Conservation (phyloP, 2,797 vertebrate genomes). For the Leptatherina wallacei region DNA sequence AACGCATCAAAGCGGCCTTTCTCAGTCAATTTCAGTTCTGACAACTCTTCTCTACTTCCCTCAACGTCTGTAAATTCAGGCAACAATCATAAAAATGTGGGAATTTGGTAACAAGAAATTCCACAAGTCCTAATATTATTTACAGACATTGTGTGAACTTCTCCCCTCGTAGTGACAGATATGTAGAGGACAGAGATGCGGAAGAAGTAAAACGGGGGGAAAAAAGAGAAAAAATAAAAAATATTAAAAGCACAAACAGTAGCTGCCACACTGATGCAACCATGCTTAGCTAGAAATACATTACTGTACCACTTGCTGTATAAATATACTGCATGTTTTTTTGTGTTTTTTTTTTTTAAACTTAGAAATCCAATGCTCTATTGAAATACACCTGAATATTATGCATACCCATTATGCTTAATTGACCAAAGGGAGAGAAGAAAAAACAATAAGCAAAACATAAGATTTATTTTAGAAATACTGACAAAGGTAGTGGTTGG, state of each 20-base stretch:
- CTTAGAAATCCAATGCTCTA: constrained; percentile 79
- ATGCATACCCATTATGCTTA: constrained; percentile 78
- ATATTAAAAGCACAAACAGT: constrained; percentile 78
- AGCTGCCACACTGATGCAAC: constrained; percentile 83
- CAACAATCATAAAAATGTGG: constrained; percentile 13
- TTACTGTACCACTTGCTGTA: constrained; percentile 81
- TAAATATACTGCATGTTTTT: constrained; percentile 82
- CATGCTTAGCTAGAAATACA: constrained; percentile 84
- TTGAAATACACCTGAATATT: constrained; percentile 81
- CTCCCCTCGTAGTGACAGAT: constrained; percentile 36
- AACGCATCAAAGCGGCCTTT: not conserved
- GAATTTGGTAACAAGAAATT: constrained; percentile 28
- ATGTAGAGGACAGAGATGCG: constrained; percentile 58
- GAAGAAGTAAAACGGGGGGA: constrained; percentile 32
- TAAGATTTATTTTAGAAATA: constrained; percentile 67
- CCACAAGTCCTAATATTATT: constrained; percentile 20
- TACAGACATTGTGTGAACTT: constrained; percentile 43
- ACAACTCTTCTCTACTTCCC: constrained; percentile 31
- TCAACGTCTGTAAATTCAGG: constrained; percentile 46
- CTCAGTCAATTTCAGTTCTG: constrained; percentile 16
- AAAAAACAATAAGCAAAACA: constrained; percentile 5
- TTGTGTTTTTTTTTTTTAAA: constrained; percentile 54
- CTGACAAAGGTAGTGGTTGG: constrained; percentile 78
- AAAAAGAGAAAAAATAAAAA: constrained; percentile 35
- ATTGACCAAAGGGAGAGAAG: constrained; percentile 69